phyloP scores from a whole-genome alignment of 92 coral and sea anemone genomes.

The Palythoa grandiflora region DNA sequence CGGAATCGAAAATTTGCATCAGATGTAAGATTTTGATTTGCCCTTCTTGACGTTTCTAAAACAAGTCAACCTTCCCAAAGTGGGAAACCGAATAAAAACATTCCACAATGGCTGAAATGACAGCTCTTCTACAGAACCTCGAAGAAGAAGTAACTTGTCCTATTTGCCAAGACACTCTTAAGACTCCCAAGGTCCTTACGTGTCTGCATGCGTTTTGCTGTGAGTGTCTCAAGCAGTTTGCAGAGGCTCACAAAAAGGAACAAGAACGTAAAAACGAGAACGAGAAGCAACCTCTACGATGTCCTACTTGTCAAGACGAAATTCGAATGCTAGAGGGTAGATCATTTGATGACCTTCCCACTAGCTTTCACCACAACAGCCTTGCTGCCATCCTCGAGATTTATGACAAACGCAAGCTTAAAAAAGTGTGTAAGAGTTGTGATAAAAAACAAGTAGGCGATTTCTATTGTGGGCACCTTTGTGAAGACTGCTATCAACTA shows the following conservation, averaged over 20 bases:
- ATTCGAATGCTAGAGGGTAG: neutral
- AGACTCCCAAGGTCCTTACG: neutral
- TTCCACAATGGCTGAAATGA: conserved; percentile 1
- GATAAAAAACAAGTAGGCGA: neutral
- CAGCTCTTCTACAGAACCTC: neutral
- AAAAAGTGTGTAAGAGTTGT: neutral
- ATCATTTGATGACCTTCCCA: neutral
- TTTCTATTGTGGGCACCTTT: neutral
- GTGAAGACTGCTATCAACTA: neutral
- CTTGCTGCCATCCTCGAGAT: conserved; percentile 3
- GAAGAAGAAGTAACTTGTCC: conserved; percentile 13
- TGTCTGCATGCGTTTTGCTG: conserved; percentile 13
- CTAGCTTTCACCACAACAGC: conserved; percentile 8
- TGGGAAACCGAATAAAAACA: too few species aligned
- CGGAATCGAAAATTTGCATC: too few species aligned
- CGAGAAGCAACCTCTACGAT: neutral
- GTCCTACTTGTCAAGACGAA: conserved; percentile 7
- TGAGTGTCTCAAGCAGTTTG: neutral
- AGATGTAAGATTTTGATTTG: too few species aligned
- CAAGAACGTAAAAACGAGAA: neutral
- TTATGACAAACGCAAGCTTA: neutral
- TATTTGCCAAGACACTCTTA: neutral
- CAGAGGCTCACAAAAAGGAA: neutral
- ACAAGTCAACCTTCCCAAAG: too few species aligned
- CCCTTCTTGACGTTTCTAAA: too few species aligned